phyloP scores from a whole-genome alignment of 2,888 invertebrate genomes.

The Boloria selene region DNA sequence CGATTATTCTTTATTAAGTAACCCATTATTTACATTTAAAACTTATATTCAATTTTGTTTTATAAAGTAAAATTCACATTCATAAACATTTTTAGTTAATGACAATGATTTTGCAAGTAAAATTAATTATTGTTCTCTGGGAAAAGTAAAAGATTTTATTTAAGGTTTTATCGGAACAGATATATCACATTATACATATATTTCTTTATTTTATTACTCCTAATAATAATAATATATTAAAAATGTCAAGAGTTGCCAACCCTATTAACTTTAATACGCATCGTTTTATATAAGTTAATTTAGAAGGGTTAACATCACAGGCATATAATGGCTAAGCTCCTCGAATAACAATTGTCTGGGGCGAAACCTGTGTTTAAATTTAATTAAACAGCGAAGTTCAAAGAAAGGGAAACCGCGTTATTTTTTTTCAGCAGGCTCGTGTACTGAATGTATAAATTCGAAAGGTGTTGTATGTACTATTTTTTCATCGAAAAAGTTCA shows the following conservation, averaged over 20 bases:
- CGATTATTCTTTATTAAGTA: too few species aligned
- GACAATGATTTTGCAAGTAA: too few species aligned
- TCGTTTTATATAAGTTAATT: slow-evolving; percentile 52
- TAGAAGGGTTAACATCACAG: slow-evolving; percentile 47
- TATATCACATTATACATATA: too few species aligned
- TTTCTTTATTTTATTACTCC: background rate
- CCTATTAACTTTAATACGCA: slow-evolving; percentile 24
- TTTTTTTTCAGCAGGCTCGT: slow-evolving; percentile 35
- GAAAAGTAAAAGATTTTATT: too few species aligned
- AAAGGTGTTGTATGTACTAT: background rate
- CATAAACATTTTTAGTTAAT: too few species aligned
- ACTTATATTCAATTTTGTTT: too few species aligned
- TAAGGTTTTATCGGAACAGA: too few species aligned
- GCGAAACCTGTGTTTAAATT: slow-evolving; percentile 48
- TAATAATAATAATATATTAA: background rate
- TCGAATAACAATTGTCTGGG: slow-evolving; percentile 48
- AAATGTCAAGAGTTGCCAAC: slow-evolving; percentile 14
- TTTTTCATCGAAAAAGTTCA: too few species aligned
- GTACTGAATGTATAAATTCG: slow-evolving; percentile 6
- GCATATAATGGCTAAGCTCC: slow-evolving; percentile 42
- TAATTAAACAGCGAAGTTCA: slow-evolving; percentile 44
- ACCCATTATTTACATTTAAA: too few species aligned
- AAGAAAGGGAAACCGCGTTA: slow-evolving; percentile 35
- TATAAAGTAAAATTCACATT: too few species aligned
- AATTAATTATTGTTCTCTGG: too few species aligned